These are phyloP conservation scores for Ptilorrhoa leucosticta DNA, from an alignment of 2,113 vertebrate species.

Conservation along the genomic window DNA sequence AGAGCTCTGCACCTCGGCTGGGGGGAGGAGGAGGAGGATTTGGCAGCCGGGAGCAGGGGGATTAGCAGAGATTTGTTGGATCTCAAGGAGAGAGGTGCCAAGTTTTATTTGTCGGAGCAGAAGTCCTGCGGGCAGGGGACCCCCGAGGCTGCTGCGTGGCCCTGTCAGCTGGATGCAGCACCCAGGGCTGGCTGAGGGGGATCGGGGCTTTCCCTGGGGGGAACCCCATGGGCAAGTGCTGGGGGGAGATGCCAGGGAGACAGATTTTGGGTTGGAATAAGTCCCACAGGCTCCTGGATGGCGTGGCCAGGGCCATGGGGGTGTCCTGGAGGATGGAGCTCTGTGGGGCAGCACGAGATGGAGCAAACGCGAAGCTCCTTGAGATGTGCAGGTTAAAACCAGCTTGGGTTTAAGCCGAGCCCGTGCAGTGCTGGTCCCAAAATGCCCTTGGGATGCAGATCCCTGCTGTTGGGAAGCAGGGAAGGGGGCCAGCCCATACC, in stretches of 20 bases:
- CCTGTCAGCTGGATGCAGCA: neutral
- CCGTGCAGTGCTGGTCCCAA: neutral
- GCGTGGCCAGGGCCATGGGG: rapidly evolving
- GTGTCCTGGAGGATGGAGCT: neutral
- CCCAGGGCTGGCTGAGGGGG: neutral
- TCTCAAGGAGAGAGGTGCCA: constrained; percentile 27
- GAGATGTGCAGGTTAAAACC: neutral
- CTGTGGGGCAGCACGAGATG: rapidly evolving
- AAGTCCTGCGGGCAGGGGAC: neutral
- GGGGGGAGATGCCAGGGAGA: neutral
- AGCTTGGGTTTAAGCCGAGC: neutral
- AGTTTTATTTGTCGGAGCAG: neutral
- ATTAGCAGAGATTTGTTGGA: constrained; percentile 47
- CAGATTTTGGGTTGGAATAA: neutral
- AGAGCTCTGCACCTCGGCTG: neutral
- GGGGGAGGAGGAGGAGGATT: neutral
- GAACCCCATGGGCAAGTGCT: rapidly evolving
- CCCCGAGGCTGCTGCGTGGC: neutral
- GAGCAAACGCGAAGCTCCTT: rapidly evolving
- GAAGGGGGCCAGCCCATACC: neutral
- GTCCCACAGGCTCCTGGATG: neutral
- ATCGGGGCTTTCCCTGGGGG: rapidly evolving
- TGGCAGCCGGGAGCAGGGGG: neutral
- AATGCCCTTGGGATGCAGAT: neutral
- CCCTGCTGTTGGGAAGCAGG: neutral